Base-by-base conservation (phyloP, 2,113 vertebrate species). In the Campylomormyrus tamandua region DNA sequence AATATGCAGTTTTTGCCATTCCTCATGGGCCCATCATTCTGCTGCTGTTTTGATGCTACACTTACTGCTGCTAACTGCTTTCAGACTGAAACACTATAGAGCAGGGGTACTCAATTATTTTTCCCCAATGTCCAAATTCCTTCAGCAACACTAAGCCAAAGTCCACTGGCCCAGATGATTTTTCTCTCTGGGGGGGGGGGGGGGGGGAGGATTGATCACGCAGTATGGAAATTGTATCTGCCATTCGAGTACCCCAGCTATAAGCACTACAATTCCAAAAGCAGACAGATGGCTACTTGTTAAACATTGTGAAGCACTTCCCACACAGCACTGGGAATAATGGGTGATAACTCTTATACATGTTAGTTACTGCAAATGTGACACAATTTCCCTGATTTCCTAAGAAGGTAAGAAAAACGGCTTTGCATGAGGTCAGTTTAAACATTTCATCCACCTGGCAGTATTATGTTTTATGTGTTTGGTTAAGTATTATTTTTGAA, bases 21-120 rank as follows among this genome's bases (percentile, higher is more conserved):
- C 92, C 91, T 90, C 91, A 80, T 42, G 11, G 90, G 90, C 87
- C 83, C 58, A 90, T 92, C 83, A 92, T 92, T 58, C 90, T 62
- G 27, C 3, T 31, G 4, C 91, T 66, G 92, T 92, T 89, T 48
- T 48, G 74, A 52, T 56, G 35, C 46, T 49, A 31, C 74, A 83
- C 31, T 49, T 48, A 80, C 39, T 83, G 31, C 70, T 90, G 74
- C 56, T 10, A 48, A 85, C n/a, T 84, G 89, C 83, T 84, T 62
- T 53, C 35, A 46, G 77, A 24, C 46, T 62, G 80, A 39, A 42
- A 42, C 52, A 31, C 17, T 45, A 52, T 31, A 70, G 10, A 31
- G n/a, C 10, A 70, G n/a, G 9, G 58, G 9, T 27, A 66, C 58
- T 66, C 62, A 27, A 11, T 66, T 27, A 27, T 66, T 66, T 66